Evolutionary conservation across 2,113 vertebrate genomes (phyloP).

Genomic region (Scalopus aquaticus): DNA sequence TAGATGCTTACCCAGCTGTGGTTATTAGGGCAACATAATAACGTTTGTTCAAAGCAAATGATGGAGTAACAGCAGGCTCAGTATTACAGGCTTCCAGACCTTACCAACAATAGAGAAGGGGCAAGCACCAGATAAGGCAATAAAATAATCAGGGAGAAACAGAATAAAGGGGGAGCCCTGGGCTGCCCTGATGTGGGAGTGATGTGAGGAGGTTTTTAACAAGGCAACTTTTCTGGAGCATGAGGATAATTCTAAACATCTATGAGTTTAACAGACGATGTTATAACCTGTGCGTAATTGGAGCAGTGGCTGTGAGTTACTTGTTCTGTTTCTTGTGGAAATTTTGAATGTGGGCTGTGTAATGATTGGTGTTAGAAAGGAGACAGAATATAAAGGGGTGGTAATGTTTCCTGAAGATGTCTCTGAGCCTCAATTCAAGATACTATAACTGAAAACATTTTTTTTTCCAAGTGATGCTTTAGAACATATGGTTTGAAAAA

Average conservation of each 20-base stretch:
- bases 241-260: conserved; percentile 1
- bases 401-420: not conserved
- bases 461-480: not conserved
- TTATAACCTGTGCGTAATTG: not conserved
- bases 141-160: conserved; percentile 47
- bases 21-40: conserved; percentile 53
- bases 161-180: not conserved
- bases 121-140: not conserved
- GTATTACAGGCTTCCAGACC: conserved; percentile 48
- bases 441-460: not conserved
- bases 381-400: not conserved
- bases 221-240: not conserved
- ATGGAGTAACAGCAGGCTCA: conserved; percentile 25
- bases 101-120: not conserved
- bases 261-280: conserved; percentile 1
- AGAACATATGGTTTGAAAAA: not conserved
- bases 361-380: not conserved
- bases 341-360: not conserved
- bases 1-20: conserved; percentile 50
- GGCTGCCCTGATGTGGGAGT: not conserved
- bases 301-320: not conserved
- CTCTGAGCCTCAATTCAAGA: not conserved
- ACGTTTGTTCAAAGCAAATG: conserved; percentile 68
- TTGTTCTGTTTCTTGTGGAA: not conserved
- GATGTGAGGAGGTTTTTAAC: not conserved